A percentile compares a stretch with the other conserved stretches of the same genome.
Evolutionary conservation across 1,140 invertebrate genomes (phyloP).

Genomic region (Stegodyphus dumicola): DNA sequence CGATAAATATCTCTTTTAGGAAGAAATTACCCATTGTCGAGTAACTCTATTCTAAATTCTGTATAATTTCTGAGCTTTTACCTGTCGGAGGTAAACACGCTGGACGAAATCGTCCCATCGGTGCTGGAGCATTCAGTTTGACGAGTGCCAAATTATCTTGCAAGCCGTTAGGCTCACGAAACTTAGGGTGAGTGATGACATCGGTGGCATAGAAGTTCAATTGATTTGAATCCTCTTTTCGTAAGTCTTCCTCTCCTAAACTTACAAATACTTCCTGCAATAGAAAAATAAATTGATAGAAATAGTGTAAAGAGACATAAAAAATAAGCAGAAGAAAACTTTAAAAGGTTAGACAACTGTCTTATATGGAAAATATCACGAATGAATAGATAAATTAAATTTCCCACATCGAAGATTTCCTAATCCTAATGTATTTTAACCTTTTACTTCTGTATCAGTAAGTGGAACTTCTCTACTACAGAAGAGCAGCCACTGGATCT

Average conservation of each 20-base stretch:
- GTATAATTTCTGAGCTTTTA: neutral
- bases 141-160: slow-evolving; percentile 34
- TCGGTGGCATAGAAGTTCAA: slow-evolving; percentile 26
- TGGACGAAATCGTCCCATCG: slow-evolving; percentile 24
- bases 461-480: too few relatives aligned
- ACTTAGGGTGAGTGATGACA: slow-evolving; percentile 18
- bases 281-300: neutral
- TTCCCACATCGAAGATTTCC: too few relatives aligned
- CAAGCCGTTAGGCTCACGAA: neutral
- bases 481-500: too few relatives aligned
- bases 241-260: slow-evolving; percentile 26
- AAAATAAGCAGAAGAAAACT: too few relatives aligned
- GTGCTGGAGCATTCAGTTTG: slow-evolving; percentile 17
- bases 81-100: slow-evolving; percentile 37
- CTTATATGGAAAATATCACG: too few relatives aligned
- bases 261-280: slow-evolving; percentile 27
- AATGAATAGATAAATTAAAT: too few relatives aligned
- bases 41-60: too few relatives aligned
- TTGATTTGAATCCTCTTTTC: slow-evolving; percentile 7
- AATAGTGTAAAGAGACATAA: neutral
- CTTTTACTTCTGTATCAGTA: too few relatives aligned
- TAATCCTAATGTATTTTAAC: too few relatives aligned
- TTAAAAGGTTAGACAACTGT: too few relatives aligned
- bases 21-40: too few relatives aligned
- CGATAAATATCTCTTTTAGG: too few relatives aligned